phyloP scores from a whole-genome alignment of 2,797 vertebrate genomes.

The Chelmon rostratus region DNA sequence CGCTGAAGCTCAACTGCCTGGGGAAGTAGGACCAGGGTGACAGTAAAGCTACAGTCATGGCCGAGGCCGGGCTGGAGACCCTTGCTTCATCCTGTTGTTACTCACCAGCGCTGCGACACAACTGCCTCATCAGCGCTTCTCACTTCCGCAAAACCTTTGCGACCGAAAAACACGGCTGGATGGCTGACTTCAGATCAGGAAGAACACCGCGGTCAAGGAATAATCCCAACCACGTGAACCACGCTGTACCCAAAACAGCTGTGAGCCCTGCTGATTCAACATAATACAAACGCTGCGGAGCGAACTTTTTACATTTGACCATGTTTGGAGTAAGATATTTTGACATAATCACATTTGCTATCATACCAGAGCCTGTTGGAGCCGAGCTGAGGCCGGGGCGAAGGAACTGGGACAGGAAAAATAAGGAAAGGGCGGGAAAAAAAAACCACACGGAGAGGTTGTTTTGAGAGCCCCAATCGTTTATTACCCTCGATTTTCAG shows the following conservation, averaged over 20 bases:
- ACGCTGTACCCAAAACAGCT: constrained; percentile 69
- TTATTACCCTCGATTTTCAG: constrained; percentile 85
- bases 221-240: constrained; percentile 73
- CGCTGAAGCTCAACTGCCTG: constrained; percentile 11
- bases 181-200: constrained; percentile 76
- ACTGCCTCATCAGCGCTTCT: constrained; percentile 85
- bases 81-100: constrained; percentile 84
- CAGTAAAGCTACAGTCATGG: constrained; percentile 55
- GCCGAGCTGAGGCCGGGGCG: constrained; percentile 28
- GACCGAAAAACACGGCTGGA: constrained; percentile 62
- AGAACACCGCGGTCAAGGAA: constrained; percentile 71
- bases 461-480: constrained; percentile 82
- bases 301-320: constrained; percentile 47
- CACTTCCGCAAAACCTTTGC: constrained; percentile 83
- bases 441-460: constrained; percentile 69
- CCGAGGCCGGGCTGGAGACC: constrained; percentile 56
- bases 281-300: constrained; percentile 50
- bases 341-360: constrained; percentile 77
- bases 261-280: constrained; percentile 73
- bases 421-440: constrained; percentile 76
- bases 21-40: constrained; percentile 15
- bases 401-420: constrained; percentile 61
- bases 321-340: constrained; percentile 72
- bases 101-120: constrained; percentile 68
- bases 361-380: constrained; percentile 55